These are phyloP conservation scores for Pantherophis guttatus DNA, from an alignment of 2,113 vertebrate genomes.

Conservation along the genomic window DNA sequence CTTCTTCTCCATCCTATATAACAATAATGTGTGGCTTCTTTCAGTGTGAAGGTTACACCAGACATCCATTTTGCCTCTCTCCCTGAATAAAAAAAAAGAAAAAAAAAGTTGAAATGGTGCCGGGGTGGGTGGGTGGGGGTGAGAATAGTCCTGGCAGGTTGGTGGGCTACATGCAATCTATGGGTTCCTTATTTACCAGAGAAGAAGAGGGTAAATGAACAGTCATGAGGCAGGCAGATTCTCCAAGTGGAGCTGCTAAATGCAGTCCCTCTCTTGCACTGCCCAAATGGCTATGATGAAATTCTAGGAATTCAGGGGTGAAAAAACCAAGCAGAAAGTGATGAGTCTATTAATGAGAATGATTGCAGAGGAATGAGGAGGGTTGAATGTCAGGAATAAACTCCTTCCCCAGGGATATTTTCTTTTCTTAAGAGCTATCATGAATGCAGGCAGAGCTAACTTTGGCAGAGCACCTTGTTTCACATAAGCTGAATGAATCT, in stretches of 20 bases:
- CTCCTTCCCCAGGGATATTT: not conserved
- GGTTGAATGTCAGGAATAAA: not conserved
- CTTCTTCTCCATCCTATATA: not conserved
- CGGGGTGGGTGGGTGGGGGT: not conserved
- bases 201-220: not conserved
- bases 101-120: not conserved
- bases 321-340: not conserved
- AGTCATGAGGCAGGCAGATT: not conserved
- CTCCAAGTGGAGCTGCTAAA: not conserved
- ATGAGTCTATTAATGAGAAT: not conserved
- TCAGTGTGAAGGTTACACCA: not conserved
- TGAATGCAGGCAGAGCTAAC: not conserved
- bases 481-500: not conserved
- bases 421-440: not conserved
- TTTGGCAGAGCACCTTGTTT: not conserved
- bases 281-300: not conserved
- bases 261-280: not conserved
- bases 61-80: not conserved
- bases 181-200: not conserved
- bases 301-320: not conserved
- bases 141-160: not conserved
- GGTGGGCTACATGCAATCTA: not conserved
- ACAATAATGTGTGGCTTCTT: not conserved
- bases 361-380: not conserved
- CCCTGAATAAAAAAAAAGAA: not conserved